A percentile compares a stretch with the other conserved stretches of the same genome.
phyloP scores from a whole-genome alignment of 92 coral and sea anemone genomes.

The Nematostella vectensis region DNA sequence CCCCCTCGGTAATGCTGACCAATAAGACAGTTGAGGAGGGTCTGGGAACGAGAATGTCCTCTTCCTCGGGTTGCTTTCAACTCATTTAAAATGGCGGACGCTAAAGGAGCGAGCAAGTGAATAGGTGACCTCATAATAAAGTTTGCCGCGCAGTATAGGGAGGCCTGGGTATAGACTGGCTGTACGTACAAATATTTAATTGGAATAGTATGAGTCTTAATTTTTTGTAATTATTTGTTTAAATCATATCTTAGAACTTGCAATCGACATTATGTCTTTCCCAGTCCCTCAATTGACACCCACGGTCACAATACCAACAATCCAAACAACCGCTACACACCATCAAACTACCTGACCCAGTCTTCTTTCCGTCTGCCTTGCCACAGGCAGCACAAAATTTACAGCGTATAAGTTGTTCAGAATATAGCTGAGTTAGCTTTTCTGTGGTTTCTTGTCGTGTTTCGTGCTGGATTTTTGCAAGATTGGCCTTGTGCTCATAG shows the following conservation, averaged over 20 bases:
- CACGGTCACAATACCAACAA: slow-evolving; percentile 32
- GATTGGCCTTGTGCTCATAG: not conserved
- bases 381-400: slow-evolving; percentile 1
- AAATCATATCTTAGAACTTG: not conserved
- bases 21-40: too few species aligned
- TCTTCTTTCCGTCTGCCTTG: not conserved
- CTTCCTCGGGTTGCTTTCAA: too few species aligned
- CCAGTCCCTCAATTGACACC: slow-evolving; percentile 41
- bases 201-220: not conserved
- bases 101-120: too few species aligned
- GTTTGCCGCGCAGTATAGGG: too few species aligned
- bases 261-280: slow-evolving; percentile 5
- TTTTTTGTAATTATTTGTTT: not conserved
- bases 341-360: slow-evolving; percentile 6
- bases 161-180: not conserved
- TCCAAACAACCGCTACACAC: slow-evolving; percentile 25
- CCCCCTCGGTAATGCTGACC: too few species aligned
- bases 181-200: not conserved
- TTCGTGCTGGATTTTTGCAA: not conserved
- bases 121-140: too few species aligned
- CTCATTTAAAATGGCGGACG: too few species aligned
- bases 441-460: not conserved
- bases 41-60: too few species aligned
- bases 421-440: not conserved
- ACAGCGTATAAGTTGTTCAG: not conserved